These are phyloP conservation scores for Falco concolor DNA, from an alignment of 2,797 vertebrate genomes.

Conservation along the genomic window DNA sequence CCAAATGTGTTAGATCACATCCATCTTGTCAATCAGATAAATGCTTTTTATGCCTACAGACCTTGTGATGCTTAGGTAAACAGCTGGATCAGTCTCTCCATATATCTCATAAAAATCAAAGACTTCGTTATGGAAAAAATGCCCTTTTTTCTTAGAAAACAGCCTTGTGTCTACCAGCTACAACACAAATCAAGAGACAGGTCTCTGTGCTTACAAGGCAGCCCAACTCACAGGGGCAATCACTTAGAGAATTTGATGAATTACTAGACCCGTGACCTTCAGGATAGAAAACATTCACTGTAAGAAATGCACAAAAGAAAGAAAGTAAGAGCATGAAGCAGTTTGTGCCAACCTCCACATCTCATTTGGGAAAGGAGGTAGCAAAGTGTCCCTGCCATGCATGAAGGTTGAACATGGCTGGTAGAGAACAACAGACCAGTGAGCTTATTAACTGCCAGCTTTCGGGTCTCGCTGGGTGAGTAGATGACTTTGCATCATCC, in stretches of 20 bases:
- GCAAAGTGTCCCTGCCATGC: too few relatives aligned
- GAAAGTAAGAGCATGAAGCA: too few relatives aligned
- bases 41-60: background rate
- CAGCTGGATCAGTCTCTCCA: background rate
- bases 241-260: background rate
- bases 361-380: too few relatives aligned
- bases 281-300: background rate
- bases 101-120: background rate
- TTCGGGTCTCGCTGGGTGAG: background rate
- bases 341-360: too few relatives aligned
- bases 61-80: background rate
- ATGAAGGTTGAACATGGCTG: background rate
- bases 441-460: background rate
- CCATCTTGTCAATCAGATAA: background rate
- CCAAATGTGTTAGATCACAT: background rate
- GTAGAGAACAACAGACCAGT: background rate
- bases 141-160: too few relatives aligned
- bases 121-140: background rate
- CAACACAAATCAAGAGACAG: too few relatives aligned
- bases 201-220: background rate
- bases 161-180: too few relatives aligned
- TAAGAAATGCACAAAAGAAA: too few relatives aligned
- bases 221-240: background rate
- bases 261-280: background rate
- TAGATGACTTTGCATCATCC: background rate